Evolutionary conservation across 2,888 invertebrate species (phyloP).

Genomic region (Xanthostigma xanthostigma): DNA sequence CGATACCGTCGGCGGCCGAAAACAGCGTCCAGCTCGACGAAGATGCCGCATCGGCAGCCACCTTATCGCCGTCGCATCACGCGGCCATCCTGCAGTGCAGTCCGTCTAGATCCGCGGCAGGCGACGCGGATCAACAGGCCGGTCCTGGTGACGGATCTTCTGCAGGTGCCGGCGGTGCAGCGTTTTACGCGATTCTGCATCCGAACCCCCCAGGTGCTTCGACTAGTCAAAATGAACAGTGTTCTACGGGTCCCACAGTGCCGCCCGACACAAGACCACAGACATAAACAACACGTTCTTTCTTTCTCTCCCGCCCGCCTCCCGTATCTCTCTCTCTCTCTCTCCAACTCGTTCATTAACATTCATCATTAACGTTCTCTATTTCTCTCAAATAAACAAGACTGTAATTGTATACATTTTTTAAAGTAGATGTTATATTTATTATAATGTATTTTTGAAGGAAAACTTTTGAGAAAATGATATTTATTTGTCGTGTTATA

Average conservation of each 20-base stretch:
- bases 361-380: no score
- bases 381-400: no score
- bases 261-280: slow-evolving; percentile 1
- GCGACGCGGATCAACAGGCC: neutral
- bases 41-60: slow-evolving; percentile 25
- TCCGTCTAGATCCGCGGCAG: neutral
- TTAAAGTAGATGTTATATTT: no score
- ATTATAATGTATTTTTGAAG: no score
- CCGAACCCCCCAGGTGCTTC: slow-evolving; percentile 16
- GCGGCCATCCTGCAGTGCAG: neutral
- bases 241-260: neutral
- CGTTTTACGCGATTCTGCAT: slow-evolving; percentile 26
- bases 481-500: no score
- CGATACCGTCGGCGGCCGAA: slow-evolving; percentile 60
- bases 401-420: no score
- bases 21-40: slow-evolving; percentile 54
- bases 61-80: slow-evolving; percentile 5
- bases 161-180: slow-evolving; percentile 19
- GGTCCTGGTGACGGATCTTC: slow-evolving; percentile 1
- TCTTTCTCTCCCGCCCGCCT: no score
- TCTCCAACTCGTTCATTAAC: no score
- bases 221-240: neutral
- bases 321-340: no score
- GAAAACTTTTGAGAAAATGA: no score
- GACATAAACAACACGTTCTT: no score